Conservation (phyloP, 2,888 invertebrate species). For the Cenopis cana region DNA sequence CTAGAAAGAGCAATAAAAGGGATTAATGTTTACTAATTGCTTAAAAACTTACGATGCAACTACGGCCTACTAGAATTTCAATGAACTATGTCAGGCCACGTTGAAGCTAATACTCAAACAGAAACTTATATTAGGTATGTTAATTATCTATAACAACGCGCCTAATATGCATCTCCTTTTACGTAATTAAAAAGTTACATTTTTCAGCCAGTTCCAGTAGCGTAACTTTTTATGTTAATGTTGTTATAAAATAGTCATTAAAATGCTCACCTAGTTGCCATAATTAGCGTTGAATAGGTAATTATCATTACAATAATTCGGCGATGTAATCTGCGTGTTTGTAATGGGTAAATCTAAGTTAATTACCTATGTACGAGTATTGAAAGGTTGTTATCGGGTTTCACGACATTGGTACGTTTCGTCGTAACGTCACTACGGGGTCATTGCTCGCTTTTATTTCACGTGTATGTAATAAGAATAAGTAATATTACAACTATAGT, state of each 20-base stretch:
- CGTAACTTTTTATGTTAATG: slow-evolving; percentile 25
- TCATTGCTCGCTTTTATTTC: slow-evolving; percentile 14
- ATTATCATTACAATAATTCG: slow-evolving; percentile 18
- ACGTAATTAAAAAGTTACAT: slow-evolving; percentile 3
- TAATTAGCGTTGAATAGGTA: slow-evolving; percentile 16
- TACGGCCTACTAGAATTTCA: background rate
- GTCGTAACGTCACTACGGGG: background rate
- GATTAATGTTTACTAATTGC: background rate
- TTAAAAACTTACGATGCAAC: no score
- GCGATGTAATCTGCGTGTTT: slow-evolving; percentile 4
- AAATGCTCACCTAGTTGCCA: slow-evolving; percentile 3
- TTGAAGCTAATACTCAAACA: background rate
- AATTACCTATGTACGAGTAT: slow-evolving; percentile 18
- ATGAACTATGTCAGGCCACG: background rate
- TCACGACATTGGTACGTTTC: slow-evolving; percentile 8
- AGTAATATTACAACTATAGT: slow-evolving; percentile 1
- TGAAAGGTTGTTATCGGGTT: slow-evolving; percentile 6
- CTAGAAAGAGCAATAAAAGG: background rate
- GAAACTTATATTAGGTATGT: background rate
- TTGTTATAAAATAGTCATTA: slow-evolving; percentile 37
- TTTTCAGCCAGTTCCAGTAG: slow-evolving; percentile 17
- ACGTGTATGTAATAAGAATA: background rate
- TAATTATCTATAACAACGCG: background rate
- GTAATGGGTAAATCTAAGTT: slow-evolving; percentile 17
- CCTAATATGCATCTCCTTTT: slow-evolving; percentile 4